Conservation (phyloP, 2,888 invertebrate genomes). For the Mycalesis mineus region DNA sequence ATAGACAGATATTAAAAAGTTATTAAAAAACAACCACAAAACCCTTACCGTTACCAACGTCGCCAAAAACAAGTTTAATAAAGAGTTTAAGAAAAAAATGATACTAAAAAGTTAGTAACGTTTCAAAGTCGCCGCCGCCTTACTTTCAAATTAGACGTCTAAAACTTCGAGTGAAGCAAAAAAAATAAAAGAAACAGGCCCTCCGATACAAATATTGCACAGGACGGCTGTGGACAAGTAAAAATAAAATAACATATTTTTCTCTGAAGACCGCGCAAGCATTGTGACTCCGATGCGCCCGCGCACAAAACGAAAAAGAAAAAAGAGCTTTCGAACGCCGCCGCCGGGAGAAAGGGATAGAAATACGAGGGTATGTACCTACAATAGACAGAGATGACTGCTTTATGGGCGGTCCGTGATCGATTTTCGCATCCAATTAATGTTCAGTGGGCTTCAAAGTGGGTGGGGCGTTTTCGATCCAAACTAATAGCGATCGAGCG, state of each 20-base stretch:
- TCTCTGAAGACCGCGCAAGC: conserved; percentile 64
- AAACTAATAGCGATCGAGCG: conserved; percentile 73
- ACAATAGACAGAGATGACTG: conserved; percentile 41
- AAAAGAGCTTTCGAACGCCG: conserved; percentile 28
- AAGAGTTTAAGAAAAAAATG: conserved; percentile 12
- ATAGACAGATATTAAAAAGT: not conserved
- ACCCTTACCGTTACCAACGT: not conserved
- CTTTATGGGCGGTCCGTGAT: conserved; percentile 62
- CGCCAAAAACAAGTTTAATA: not conserved
- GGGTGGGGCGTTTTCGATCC: conserved; percentile 64
- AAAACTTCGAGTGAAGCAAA: conserved; percentile 44
- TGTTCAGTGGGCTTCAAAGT: conserved; percentile 73
- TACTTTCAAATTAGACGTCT: conserved; percentile 66
- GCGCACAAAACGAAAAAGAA: conserved; percentile 62
- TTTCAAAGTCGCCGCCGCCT: conserved; percentile 46
- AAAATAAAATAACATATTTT: conserved; percentile 69
- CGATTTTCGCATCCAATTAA: conserved; percentile 72
- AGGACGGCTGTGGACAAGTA: conserved; percentile 56
- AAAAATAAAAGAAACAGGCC: conserved; percentile 57
- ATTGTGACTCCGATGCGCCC: conserved; percentile 56
- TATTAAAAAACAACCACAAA: not conserved
- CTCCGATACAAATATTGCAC: conserved; percentile 75
- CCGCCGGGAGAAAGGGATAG: conserved; percentile 40
- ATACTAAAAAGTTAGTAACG: conserved; percentile 39
- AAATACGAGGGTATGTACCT: conserved; percentile 10